Conservation (phyloP, 2,797 vertebrate genomes). For the Poeciliopsis presidionis region DNA sequence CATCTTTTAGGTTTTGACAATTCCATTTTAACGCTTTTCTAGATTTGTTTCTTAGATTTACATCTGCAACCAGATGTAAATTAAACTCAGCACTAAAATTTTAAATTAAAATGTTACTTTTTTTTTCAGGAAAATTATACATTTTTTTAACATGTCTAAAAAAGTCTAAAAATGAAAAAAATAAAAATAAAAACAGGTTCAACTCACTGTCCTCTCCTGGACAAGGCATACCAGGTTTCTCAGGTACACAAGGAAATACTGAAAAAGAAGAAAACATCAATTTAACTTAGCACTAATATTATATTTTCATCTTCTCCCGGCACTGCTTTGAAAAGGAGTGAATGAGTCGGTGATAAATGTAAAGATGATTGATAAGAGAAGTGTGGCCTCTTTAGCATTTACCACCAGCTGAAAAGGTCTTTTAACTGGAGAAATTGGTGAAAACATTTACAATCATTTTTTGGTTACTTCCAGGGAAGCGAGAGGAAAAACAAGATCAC, state of each 20-base stretch:
- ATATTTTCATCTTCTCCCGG: conserved; percentile 12
- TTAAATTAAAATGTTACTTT: not conserved
- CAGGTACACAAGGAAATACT: conserved; percentile 97
- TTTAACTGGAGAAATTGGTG: conserved; percentile 1
- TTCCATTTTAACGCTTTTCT: too few relatives aligned
- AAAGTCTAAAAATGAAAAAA: conserved; percentile 14
- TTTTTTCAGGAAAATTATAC: not conserved
- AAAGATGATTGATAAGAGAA: not conserved
- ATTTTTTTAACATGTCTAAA: not conserved
- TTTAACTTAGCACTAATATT: not conserved
- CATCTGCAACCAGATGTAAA: not conserved
- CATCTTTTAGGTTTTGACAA: too few relatives aligned
- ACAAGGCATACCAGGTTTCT: conserved; percentile 98
- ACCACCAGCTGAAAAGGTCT: conserved; percentile 19
- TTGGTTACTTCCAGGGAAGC: not conserved
- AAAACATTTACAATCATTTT: not conserved
- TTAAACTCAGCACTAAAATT: not conserved
- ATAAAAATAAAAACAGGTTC: not conserved
- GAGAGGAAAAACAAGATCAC: conserved; percentile 7
- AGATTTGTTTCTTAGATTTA: too few relatives aligned
- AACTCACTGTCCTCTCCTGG: conserved; percentile 98
- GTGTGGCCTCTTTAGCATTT: not conserved
- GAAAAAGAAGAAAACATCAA: conserved; percentile 24
- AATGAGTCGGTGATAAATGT: not conserved
- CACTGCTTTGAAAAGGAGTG: not conserved